Evolutionary conservation across 2,888 invertebrate species (phyloP).

Genomic region (Drosophila glabriapex): DNA sequence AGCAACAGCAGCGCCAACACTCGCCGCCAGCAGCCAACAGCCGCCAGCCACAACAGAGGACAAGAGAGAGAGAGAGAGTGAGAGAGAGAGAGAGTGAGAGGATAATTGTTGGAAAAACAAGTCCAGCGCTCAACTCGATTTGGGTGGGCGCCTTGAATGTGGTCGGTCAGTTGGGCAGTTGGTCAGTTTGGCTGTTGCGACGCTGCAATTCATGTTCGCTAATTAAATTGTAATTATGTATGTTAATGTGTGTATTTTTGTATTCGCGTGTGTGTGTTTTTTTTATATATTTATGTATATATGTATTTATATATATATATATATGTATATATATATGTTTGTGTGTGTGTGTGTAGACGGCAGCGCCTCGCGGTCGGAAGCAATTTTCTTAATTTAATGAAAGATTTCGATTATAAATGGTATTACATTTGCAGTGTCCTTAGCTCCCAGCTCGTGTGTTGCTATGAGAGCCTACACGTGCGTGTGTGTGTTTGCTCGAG

Average conservation of each 20-base stretch:
- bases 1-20: slow-evolving; percentile 72
- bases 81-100: background rate
- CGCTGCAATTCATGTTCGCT: slow-evolving; percentile 76
- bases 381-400: slow-evolving; percentile 78
- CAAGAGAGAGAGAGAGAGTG: background rate
- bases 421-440: slow-evolving; percentile 62
- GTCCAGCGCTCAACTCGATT: background rate
- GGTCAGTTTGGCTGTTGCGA: slow-evolving; percentile 53
- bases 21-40: slow-evolving; percentile 52
- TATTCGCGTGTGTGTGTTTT: slow-evolving; percentile 28
- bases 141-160: slow-evolving; percentile 25
- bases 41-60: slow-evolving; percentile 21
- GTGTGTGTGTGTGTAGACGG: slow-evolving; percentile 12
- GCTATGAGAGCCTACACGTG: background rate
- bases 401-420: slow-evolving; percentile 78
- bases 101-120: background rate
- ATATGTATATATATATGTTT: background rate
- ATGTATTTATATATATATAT: background rate
- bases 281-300: background rate
- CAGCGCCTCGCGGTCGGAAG: slow-evolving; percentile 54
- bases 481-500: slow-evolving; percentile 2
- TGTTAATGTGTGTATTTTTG: slow-evolving; percentile 64
- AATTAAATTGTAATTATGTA: slow-evolving; percentile 79
- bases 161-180: slow-evolving; percentile 52
- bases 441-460: slow-evolving; percentile 18